Base-by-base conservation (phyloP, 2,113 vertebrate species). In the Oreochromis aureus region DNA sequence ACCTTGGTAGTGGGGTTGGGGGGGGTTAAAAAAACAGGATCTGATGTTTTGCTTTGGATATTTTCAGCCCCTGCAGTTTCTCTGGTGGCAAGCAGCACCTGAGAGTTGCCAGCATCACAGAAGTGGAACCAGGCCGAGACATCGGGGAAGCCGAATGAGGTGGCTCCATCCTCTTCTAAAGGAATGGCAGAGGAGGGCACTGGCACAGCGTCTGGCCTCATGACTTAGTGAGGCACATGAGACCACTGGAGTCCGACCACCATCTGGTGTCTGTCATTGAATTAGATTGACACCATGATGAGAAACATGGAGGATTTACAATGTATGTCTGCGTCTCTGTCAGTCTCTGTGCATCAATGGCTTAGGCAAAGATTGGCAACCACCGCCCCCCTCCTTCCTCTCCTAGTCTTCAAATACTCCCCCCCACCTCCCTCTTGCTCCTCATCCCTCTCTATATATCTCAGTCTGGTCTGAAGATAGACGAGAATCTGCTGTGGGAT, bases 251-350 rank as follows among this genome's bases (percentile, higher is more conserved):
- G 93, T 94, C 94, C 61, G 87, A 86, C 83, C 79, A 92, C 95
- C 96, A 96, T 97, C 95, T 96, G 96, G 59, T 91, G 92, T 91
- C 91, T 91, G 91, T 92, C 92, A 87, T n/a, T 87, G 86, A 92
- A 82, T 90, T 59, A 82, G 55, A 80, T 55, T 88, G 88, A 88
- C 76, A 76, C 84, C 46, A 15, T 69, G 84, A 92, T 63, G 83
- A 92, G 34, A 63, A 87, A 91, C 66, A 81, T 24, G 9, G 54
- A 84, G 34, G 36, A 80, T 89, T 80, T 84, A 85, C 88, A 84
- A 59, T 87, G 27, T 30, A 81, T 48, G 82, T 82, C 76, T 73
- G 79, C 44, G 32, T 88, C 61, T 80, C 55, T 90, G 12, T 81
- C 87, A 81, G 41, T 83, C 66, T 90, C 36, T 87, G 81, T 88